Evolutionary conservation across 2,113 vertebrate species (phyloP), one percentile per base, ranked within the genome.

Genomic region (Anolis sagrei): DNA sequence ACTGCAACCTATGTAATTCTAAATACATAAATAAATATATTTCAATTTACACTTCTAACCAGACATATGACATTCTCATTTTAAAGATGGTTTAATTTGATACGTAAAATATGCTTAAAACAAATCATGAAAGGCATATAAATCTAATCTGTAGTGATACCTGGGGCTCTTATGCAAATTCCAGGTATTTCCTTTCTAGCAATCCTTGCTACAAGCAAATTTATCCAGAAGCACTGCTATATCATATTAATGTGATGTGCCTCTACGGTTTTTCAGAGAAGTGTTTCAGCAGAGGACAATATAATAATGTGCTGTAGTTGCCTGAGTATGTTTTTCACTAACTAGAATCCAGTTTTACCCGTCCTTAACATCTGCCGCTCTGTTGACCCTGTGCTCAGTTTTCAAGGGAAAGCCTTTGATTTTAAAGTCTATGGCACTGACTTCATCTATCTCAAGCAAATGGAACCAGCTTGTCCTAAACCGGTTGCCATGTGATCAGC

Each of bases 361-460:
- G 82, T 89, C 70, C 83, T 82, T 90, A 74, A 86, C 4, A 54
- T 88, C 81, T 88, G 62, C 76, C 92, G 73, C 75, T 90, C 62
- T 90, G 90, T 78, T 64, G 87, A 68, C 76, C 82, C 72, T 75
- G 91, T 73, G 54, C 39, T 91, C 77, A n/a, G 80, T 81, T 84
- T 61, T 77, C 48, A 49, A 76, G 87, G 69, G n/a, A 69, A 81
- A 87, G 36, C 36, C 32, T 13, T 77, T 68, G 68, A 73, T 73
- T 27, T 64, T 58, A 70, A 79, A 49, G 39, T 13, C n/a, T 81
- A 76, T 86, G 81, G 68, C 36, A 25, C 72, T 54, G 27, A 70
- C 0, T 82, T 64, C 27, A 27, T 34, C 8, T 87, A 81, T 91
- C 83, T 81, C 70, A 90, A 83, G 77, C 77, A 86, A 62, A 87